Evolutionary conservation across 2,113 vertebrate species (phyloP).

Genomic region (Corythornis cristatus): DNA sequence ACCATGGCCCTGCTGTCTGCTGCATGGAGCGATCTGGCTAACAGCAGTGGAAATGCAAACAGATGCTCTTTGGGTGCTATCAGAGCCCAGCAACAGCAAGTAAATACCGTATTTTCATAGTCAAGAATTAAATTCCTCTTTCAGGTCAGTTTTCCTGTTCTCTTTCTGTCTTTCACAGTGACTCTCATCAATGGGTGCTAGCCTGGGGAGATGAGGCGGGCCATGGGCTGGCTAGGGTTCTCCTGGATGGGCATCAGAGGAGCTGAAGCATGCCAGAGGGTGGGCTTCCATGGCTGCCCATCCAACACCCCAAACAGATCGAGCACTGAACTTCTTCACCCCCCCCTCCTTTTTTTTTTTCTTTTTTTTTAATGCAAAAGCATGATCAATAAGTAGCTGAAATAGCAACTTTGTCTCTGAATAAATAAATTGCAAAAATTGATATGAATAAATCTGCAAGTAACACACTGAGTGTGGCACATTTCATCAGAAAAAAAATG

Average conservation of each 20-base stretch:
- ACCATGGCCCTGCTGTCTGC: neutral
- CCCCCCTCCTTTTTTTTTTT: neutral
- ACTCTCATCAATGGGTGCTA: neutral
- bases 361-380: slow-evolving; percentile 8
- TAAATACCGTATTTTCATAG: rapidly evolving
- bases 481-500: slow-evolving; percentile 74
- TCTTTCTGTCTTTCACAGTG: neutral
- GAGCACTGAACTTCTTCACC: neutral
- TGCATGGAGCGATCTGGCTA: rapidly evolving
- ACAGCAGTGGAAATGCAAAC: neutral
- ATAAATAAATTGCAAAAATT: slow-evolving; percentile 93
- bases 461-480: slow-evolving; percentile 88
- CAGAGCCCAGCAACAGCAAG: neutral
- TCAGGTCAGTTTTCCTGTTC: neutral
- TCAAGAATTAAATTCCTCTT: neutral
- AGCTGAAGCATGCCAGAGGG: neutral
- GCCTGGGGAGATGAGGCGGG: neutral
- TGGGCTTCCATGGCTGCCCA: slow-evolving; percentile 3
- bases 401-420: slow-evolving; percentile 92
- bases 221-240: neutral
- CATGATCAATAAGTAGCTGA: slow-evolving; percentile 77
- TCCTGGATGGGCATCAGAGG: slow-evolving; percentile 2
- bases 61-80: neutral
- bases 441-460: slow-evolving; percentile 96
- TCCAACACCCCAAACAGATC: slow-evolving; percentile 24